phyloP scores from a whole-genome alignment of 2,113 vertebrate species.

The Phocoena sinus region DNA sequence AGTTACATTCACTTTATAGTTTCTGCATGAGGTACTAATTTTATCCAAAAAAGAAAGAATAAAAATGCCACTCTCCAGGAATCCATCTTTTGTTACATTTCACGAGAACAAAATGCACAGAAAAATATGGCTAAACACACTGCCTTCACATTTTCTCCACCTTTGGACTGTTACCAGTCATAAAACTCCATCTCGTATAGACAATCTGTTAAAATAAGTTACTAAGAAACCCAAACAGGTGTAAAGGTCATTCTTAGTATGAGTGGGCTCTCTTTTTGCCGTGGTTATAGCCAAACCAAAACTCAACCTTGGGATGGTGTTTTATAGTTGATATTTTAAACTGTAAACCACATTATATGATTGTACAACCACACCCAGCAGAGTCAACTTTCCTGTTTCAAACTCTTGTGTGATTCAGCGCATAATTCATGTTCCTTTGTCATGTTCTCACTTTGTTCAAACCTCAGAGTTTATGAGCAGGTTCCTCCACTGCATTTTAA shows the following conservation, averaged over 20 bases:
- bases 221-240: conserved; percentile 70
- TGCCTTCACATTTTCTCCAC: conserved; percentile 40
- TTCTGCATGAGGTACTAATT: conserved; percentile 10
- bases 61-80: background rate
- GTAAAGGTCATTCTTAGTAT: conserved; percentile 63
- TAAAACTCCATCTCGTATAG: conserved; percentile 69
- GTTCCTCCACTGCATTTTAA: conserved; percentile 74
- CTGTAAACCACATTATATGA: conserved; percentile 31
- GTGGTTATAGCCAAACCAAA: conserved; percentile 64
- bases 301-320: background rate
- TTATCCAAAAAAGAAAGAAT: background rate
- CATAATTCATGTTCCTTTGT: conserved; percentile 63
- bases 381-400: conserved; percentile 67
- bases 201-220: conserved; percentile 76
- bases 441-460: conserved; percentile 74
- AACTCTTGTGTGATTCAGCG: conserved; percentile 64
- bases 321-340: conserved; percentile 62
- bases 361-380: conserved; percentile 46
- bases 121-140: conserved; percentile 44
- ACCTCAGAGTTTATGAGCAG: conserved; percentile 71
- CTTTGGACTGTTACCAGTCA: conserved; percentile 72
- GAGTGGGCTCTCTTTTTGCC: conserved; percentile 36
- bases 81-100: conserved; percentile 37
- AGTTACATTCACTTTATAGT: conserved; percentile 20
- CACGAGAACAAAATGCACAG: conserved; percentile 24